Base-by-base conservation (phyloP, 2,113 vertebrate species). In the Oenanthe oenanthe region DNA sequence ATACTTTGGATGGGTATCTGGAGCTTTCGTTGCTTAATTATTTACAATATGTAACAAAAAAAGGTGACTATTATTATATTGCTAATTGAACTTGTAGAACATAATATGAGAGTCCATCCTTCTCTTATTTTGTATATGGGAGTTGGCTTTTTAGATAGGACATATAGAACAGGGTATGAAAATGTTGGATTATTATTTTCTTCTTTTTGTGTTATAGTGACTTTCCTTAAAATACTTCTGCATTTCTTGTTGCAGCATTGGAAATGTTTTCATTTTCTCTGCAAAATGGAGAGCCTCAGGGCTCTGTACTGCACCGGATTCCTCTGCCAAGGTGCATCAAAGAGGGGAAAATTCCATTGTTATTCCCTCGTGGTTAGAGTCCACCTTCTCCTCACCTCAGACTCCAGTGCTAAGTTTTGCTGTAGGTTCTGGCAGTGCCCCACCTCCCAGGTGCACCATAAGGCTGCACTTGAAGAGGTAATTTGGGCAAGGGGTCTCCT, bases 211-310 rank as follows among this genome's bases (percentile, higher is more conserved):
- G 12, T 43, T 31, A 57, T 8, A 66, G 13, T 43, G 34, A 76
- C 60, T 88, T 80, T 25, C 12, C 54, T 81, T 91, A 62, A 89
- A 88, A 65, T 74, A 50, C 13, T 80, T 85, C 45, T 93, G 32
- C 68, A 51, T 85, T 91, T 85, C 75, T 81, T 51, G 17, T 26
- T 82, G 62, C 43, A 93, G 67, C 34, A 26, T 88, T 73, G 70
- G 31, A 73, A 73, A 28, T 70, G 38, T 79, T 89, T 92, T 65
- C 9, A 13, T 78, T 88, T 89, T 34, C 54, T 6, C 25, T 94
- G 67, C 54, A 85, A 65, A 29, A 22, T 12, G 45, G 36, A 93
- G 78, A 75, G 85, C 85, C 70, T 85, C 57, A 53, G 77, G 89
- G 77, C 85, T 92, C 50, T 70, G 50, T 51, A 45, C 20, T 42